Evolutionary conservation across 2,888 invertebrate species (phyloP), one percentile per base, ranked within the genome.

Genomic region (Gastracanthus pulcherrimus): DNA sequence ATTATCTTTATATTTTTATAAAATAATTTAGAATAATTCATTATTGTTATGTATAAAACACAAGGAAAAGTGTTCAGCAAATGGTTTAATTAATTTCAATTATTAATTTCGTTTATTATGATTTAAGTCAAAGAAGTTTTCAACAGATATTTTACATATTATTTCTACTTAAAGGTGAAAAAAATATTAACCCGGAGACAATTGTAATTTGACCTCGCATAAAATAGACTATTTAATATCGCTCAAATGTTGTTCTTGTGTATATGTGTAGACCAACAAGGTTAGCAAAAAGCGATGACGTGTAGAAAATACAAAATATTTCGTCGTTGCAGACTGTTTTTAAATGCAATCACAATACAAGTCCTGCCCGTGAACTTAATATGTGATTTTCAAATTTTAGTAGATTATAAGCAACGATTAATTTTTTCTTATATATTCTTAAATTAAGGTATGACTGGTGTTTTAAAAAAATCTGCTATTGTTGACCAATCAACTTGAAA

Each of bases 301-400:
- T 48, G 64, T 16, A 31, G 74, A 64, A 64, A 64, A 64, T 75
- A 75, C 34, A 19, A 75, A 75, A 29, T 75, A 48, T 58, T 13
- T 23, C 19, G 36, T 29, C 74, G 34, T 74, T 62, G 62, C 29
- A 64, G 5, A 31, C 13, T 48, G 29, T 41, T 36, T 5, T 31
- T 38, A 45, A 51, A 19, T n/a, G 11, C 19, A 41, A 23, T 19
- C 9, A 3, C 19, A 19, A 51, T 51, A 51, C n/a, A n/a, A 2
- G 2, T 51, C 3, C 23, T 51, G n/a, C 16, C 51, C 51, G n/a
- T n/a, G 23, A 51, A 51, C 51, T 51, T 2, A 2, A 51, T 19
- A 9, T 51, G 51, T 51, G 26, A 23, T 16, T 29, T 60, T 60
- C 26, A 3, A n/a, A n/a, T n/a, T n/a, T n/a, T n/a, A n/a, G n/a